Evolutionary conservation across 2,113 vertebrate genomes (phyloP).

Genomic region (Ramphastos sulfuratus): DNA sequence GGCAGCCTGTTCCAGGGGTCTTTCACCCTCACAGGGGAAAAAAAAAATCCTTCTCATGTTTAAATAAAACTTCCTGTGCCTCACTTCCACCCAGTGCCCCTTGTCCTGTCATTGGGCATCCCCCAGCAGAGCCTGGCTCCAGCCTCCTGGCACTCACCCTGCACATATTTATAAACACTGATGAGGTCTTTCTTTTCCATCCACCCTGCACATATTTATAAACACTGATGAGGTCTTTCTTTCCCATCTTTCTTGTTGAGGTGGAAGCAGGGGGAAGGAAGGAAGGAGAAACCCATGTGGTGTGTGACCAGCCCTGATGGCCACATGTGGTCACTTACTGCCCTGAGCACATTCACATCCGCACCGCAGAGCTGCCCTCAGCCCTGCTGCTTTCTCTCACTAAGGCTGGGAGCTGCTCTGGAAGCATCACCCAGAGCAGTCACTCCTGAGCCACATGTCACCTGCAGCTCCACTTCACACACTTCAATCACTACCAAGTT

Average conservation of each 20-base stretch:
- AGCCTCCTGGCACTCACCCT: too few relatives aligned
- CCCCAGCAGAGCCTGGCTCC: too few relatives aligned
- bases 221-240: too few relatives aligned
- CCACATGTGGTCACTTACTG: neutral
- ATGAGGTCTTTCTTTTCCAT: neutral
- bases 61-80: too few relatives aligned
- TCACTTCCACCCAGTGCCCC: too few relatives aligned
- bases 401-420: neutral
- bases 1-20: too few relatives aligned
- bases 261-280: fast-evolving
- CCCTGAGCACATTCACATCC: neutral
- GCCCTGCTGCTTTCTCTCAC: neutral
- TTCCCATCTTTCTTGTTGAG: neutral
- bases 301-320: neutral
- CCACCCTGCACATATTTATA: neutral
- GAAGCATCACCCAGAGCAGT: neutral
- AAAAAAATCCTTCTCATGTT: too few relatives aligned
- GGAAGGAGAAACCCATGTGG: neutral
- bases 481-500: neutral
- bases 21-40: too few relatives aligned
- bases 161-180: too few relatives aligned
- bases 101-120: too few relatives aligned
- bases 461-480: neutral
- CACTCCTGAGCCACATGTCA: neutral
- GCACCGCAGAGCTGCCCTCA: neutral